These are phyloP conservation scores for Bombus pascuorum DNA, from an alignment of 1,140 invertebrate genomes.

Conservation along the genomic window DNA sequence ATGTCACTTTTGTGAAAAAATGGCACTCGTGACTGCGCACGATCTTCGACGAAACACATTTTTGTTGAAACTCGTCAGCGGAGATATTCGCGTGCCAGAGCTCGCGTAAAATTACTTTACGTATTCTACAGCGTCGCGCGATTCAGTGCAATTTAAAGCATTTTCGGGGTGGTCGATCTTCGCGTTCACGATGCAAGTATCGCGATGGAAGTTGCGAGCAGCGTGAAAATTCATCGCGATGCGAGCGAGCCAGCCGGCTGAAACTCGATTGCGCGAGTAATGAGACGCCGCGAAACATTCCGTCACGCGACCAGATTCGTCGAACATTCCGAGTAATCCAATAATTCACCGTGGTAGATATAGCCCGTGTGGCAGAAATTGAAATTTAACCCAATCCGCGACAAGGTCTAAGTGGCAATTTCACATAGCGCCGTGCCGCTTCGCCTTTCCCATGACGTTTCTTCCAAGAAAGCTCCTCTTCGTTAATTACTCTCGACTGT, in stretches of 20 bases:
- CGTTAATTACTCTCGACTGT: neutral
- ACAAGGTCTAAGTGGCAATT: slow-evolving; percentile 66
- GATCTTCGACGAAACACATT: neutral
- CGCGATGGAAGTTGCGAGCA: neutral
- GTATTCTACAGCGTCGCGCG: neutral
- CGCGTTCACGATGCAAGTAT: neutral
- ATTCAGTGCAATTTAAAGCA: neutral
- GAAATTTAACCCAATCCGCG: slow-evolving; percentile 68
- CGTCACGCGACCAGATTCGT: slow-evolving; percentile 32
- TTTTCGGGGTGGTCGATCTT: neutral
- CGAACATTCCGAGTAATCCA: slow-evolving; percentile 57
- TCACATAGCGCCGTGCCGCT: slow-evolving; percentile 48
- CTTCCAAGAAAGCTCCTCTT: neutral
- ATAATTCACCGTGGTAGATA: slow-evolving; percentile 53
- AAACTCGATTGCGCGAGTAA: slow-evolving; percentile 34
- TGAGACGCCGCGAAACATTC: slow-evolving; percentile 39
- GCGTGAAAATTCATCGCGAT: slow-evolving; percentile 25
- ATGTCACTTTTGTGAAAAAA: too few species aligned
- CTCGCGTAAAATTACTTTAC: neutral
- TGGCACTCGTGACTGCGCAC: neutral
- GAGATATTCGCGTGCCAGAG: too few species aligned
- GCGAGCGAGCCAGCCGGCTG: neutral
- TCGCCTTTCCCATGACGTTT: neutral
- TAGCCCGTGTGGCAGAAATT: slow-evolving; percentile 57
- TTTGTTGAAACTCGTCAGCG: neutral